These are phyloP conservation scores for Istiophorus platypterus DNA, from an alignment of 2,113 vertebrate genomes.

Conservation along the genomic window DNA sequence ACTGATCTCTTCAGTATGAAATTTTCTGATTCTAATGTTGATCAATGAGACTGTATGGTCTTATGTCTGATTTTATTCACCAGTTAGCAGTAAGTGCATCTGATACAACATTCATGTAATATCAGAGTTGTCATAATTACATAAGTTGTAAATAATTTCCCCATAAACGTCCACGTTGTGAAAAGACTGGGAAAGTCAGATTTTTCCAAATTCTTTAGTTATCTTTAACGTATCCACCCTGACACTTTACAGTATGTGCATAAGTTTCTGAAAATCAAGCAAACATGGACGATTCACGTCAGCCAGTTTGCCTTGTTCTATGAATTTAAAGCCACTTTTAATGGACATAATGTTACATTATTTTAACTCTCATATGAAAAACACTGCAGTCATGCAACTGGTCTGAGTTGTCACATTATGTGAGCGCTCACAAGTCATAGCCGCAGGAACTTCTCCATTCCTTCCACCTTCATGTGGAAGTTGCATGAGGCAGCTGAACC, in stretches of 20 bases:
- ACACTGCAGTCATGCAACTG: too few species aligned
- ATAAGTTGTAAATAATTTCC: too few species aligned
- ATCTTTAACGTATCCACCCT: neutral
- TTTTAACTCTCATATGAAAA: too few species aligned
- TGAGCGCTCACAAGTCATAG: too few species aligned
- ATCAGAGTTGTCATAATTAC: too few species aligned
- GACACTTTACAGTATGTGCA: too few species aligned
- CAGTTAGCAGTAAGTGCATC: neutral
- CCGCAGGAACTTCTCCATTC: too few species aligned
- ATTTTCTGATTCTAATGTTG: neutral
- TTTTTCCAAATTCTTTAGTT: neutral
- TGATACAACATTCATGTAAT: neutral
- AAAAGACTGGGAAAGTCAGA: neutral
- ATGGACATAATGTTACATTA: too few species aligned
- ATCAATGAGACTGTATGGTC: neutral
- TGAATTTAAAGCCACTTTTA: too few species aligned
- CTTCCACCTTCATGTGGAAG: too few species aligned
- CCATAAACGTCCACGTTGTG: neutral
- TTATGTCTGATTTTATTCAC: neutral
- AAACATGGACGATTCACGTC: neutral
- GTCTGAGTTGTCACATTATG: too few species aligned
- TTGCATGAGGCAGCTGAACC: neutral
- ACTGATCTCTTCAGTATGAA: neutral
- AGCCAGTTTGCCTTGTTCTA: too few species aligned
- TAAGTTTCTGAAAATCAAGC: neutral